phyloP scores from a whole-genome alignment of 2,888 invertebrate genomes.

The Caenorhabditis becei region DNA sequence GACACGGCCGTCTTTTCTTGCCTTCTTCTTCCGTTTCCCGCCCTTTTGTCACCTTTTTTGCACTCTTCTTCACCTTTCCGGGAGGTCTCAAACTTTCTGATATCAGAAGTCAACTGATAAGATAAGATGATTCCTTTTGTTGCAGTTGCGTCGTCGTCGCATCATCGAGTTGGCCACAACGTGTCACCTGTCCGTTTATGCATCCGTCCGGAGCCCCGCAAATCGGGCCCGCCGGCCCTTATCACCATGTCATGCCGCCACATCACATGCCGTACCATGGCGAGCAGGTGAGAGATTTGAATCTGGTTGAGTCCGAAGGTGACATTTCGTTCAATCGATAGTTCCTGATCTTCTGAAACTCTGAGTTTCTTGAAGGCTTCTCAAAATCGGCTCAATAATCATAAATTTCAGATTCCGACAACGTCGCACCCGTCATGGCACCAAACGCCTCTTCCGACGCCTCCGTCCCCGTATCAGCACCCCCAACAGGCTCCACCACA shows the following conservation, averaged over 20 bases:
- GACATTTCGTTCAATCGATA: too few species aligned
- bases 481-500: slow-evolving; percentile 15
- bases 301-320: background rate
- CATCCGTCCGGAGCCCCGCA: slow-evolving; percentile 22
- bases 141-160: background rate
- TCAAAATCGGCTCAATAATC: too few species aligned
- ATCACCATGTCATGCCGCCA: slow-evolving; percentile 12
- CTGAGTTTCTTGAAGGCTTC: too few species aligned
- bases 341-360: too few species aligned
- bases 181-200: slow-evolving; percentile 7
- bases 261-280: slow-evolving; percentile 35
- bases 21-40: slow-evolving; percentile 5
- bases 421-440: slow-evolving; percentile 56
- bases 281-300: slow-evolving; percentile 28
- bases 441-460: slow-evolving; percentile 30
- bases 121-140: background rate
- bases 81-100: too few species aligned
- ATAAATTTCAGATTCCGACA: slow-evolving; percentile 47
- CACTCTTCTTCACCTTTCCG: too few species aligned
- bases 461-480: slow-evolving; percentile 18
- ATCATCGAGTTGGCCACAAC: background rate
- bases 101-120: background rate
- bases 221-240: slow-evolving; percentile 36
- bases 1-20: slow-evolving; percentile 1
- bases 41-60: background rate